Evolutionary conservation across 2,113 vertebrate genomes (phyloP).

Genomic region (Chiloscyllium plagiosum): DNA sequence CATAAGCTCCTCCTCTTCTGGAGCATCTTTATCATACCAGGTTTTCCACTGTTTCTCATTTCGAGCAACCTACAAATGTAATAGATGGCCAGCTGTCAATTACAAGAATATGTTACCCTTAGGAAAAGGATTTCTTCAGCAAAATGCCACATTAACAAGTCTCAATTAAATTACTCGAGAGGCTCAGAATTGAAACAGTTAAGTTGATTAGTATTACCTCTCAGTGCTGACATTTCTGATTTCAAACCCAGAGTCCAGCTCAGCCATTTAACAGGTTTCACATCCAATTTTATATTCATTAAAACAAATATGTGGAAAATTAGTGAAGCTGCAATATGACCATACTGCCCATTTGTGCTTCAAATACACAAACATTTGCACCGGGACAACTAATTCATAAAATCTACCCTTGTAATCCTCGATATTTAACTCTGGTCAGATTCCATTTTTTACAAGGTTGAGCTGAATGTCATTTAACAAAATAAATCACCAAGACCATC

Average conservation of each 20-base stretch:
- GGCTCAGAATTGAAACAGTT: not conserved
- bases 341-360: not conserved
- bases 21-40: slow-evolving; percentile 92
- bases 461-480: not conserved
- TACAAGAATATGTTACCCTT: not conserved
- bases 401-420: not conserved
- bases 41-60: slow-evolving; percentile 88
- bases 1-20: slow-evolving; percentile 73
- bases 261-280: not conserved
- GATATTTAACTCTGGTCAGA: not conserved
- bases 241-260: not conserved
- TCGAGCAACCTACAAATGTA: slow-evolving; percentile 64
- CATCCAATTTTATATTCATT: not conserved
- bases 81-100: slow-evolving; percentile 21
- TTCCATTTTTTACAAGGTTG: not conserved
- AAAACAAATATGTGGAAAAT: not conserved
- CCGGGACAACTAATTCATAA: not conserved
- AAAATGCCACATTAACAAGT: not conserved
- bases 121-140: not conserved
- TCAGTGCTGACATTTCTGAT: not conserved
- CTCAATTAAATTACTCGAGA: not conserved
- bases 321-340: not conserved
- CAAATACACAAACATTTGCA: not conserved
- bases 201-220: not conserved
- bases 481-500: not conserved